Evolutionary conservation across 53 echinoderm and acorn worm genomes (phyloP).

Genomic region (Holothuria scabra): DNA sequence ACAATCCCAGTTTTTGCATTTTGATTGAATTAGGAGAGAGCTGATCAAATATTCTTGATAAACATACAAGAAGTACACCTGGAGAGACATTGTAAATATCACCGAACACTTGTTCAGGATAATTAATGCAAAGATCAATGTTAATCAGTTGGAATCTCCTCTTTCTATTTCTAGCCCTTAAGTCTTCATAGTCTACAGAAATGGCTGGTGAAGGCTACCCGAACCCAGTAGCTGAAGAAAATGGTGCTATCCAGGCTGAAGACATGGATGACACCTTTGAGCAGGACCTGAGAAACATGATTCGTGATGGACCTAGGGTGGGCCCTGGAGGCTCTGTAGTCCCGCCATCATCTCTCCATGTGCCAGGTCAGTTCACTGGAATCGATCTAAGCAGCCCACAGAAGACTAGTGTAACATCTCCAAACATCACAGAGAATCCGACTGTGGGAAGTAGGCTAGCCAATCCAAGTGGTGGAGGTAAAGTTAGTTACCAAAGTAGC

Average conservation of each 20-base stretch:
- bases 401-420: slow-evolving; percentile 65
- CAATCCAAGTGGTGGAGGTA: slow-evolving; percentile 62
- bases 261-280: slow-evolving; percentile 99
- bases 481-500: slow-evolving; percentile 48
- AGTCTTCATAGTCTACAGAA: neutral
- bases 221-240: slow-evolving; percentile 62
- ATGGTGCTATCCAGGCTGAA: slow-evolving; percentile 78
- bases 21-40: too few species aligned
- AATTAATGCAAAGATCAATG: too few species aligned
- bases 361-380: slow-evolving; percentile 87
- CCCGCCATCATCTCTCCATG: slow-evolving; percentile 55
- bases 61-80: too few species aligned
- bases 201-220: slow-evolving; percentile 48
- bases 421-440: slow-evolving; percentile 80
- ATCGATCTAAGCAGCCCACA: slow-evolving; percentile 96
- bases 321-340: slow-evolving; percentile 77
- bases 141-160: too few species aligned
- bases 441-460: slow-evolving; percentile 86
- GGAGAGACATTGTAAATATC: too few species aligned
- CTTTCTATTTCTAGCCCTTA: too few species aligned
- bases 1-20: too few species aligned
- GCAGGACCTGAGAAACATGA: slow-evolving; percentile 96
- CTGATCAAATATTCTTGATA: too few species aligned
- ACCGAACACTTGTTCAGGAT: too few species aligned
- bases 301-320: slow-evolving; percentile 83